phyloP scores from a whole-genome alignment of 2,888 invertebrate genomes.

The Plagodis pulveraria region DNA sequence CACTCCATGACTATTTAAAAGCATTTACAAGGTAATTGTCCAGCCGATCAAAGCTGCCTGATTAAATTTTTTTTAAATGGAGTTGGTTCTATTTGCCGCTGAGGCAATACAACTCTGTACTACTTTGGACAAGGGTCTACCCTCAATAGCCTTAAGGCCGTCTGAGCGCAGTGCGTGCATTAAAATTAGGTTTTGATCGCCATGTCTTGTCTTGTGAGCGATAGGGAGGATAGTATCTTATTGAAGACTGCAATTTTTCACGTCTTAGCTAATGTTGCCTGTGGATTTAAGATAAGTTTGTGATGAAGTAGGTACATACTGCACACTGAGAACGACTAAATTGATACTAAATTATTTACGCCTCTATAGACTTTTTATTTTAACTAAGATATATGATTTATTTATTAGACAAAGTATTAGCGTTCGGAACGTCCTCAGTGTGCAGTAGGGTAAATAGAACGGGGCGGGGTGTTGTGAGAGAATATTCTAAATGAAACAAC shows the following conservation, averaged over 20 bases:
- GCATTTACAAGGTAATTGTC: too few relatives aligned
- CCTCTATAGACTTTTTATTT: constrained; percentile 33
- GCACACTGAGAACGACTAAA: constrained; percentile 45
- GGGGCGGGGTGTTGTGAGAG: constrained; percentile 22
- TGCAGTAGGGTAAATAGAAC: constrained; percentile 20
- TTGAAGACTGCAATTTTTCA: constrained; percentile 82
- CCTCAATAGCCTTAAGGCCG: background rate
- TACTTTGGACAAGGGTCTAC: too few relatives aligned
- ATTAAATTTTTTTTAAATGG: too few relatives aligned
- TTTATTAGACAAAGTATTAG: constrained; percentile 12
- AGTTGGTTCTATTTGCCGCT: too few relatives aligned
- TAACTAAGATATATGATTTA: constrained; percentile 37
- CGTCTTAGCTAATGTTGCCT: constrained; percentile 72
- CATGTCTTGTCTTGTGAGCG: constrained; percentile 73
- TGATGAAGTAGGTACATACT: constrained; percentile 41
- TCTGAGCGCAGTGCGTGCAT: constrained; percentile 16
- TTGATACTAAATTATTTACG: constrained; percentile 17
- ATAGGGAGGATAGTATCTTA: constrained; percentile 71
- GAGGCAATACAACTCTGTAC: too few relatives aligned
- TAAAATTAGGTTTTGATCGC: constrained; percentile 51
- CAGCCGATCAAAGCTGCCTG: too few relatives aligned
- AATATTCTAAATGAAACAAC: constrained; percentile 24
- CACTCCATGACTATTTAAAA: too few relatives aligned
- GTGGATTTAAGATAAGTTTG: constrained; percentile 58
- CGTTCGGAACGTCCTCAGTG: constrained; percentile 10